Percentiles rank a stretch among this genome's conserved stretches.
Evolutionary conservation across 1,140 invertebrate species (phyloP).

Genomic region (Delia radicum): DNA sequence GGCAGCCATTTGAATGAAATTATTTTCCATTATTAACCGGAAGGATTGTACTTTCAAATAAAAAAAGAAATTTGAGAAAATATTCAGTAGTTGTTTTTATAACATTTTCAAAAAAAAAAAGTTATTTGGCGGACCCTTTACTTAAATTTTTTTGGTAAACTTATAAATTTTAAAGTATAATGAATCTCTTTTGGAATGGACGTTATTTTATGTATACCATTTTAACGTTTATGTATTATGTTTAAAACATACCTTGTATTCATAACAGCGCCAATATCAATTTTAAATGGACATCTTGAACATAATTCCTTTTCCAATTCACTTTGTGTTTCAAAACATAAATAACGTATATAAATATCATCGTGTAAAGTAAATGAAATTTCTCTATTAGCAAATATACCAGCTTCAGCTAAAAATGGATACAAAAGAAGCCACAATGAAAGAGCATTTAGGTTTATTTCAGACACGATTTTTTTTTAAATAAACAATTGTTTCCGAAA

Average conservation of each 20-base stretch:
- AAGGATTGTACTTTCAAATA: no score
- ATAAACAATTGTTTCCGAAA: no score
- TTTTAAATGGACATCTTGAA: conserved; percentile 82
- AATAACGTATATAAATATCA: conserved; percentile 92
- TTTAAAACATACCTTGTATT: conserved; percentile 30
- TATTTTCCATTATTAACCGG: no score
- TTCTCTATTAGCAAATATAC: conserved; percentile 80
- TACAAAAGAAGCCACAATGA: not conserved
- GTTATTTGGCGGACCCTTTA: no score
- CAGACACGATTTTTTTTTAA: not conserved
- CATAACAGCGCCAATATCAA: conserved; percentile 92
- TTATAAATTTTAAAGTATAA: conserved; percentile 52
- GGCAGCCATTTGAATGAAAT: no score
- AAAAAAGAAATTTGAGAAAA: no score
- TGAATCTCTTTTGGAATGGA: no score
- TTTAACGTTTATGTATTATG: not conserved
- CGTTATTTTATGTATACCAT: not conserved
- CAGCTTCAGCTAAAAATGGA: conserved; percentile 62
- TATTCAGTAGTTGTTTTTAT: no score
- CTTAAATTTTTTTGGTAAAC: conserved; percentile 30
- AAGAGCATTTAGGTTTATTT: not conserved
- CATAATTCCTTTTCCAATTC: conserved; percentile 82
- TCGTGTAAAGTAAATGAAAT: conserved; percentile 94
- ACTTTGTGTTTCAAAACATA: conserved; percentile 79
- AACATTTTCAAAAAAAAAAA: no score